Conservation (phyloP, 1,140 invertebrate species). For the Drosophila insularis region DNA sequence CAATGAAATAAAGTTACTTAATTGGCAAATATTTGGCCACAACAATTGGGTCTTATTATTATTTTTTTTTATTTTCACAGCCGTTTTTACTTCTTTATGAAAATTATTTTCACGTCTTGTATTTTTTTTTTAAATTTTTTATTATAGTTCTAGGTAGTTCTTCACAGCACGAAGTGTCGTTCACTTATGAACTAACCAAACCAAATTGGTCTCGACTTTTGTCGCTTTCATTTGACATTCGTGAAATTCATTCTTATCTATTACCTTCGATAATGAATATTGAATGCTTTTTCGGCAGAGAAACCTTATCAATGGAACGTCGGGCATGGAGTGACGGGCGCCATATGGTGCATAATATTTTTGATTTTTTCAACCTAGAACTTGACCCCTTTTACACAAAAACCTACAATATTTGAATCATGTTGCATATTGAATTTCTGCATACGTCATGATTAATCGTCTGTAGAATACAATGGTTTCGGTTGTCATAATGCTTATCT, state of each 20-base stretch:
- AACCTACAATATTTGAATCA: background rate
- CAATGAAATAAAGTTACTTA: slow-evolving; percentile 27
- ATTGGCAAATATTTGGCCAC: slow-evolving; percentile 67
- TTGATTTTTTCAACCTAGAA: slow-evolving; percentile 17
- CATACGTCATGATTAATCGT: slow-evolving; percentile 53
- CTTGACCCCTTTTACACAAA: slow-evolving; percentile 12
- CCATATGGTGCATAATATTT: slow-evolving; percentile 42
- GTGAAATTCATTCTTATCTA: slow-evolving; percentile 53
- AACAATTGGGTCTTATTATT: slow-evolving; percentile 32
- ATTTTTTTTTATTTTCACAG: slow-evolving; percentile 60
- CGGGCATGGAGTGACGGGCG: background rate
- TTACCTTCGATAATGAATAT: slow-evolving; percentile 66
- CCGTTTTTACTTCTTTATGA: slow-evolving; percentile 42
- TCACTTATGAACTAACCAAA: slow-evolving; percentile 49
- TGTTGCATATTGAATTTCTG: slow-evolving; percentile 21
- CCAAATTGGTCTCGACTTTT: slow-evolving; percentile 3
- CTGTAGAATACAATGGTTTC: slow-evolving; percentile 15
- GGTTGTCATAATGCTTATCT: background rate
- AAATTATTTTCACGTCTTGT: slow-evolving; percentile 11
- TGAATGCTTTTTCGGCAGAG: slow-evolving; percentile 66
- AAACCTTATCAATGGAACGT: slow-evolving; percentile 39
- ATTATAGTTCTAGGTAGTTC: slow-evolving; percentile 33
- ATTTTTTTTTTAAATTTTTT: slow-evolving; percentile 13
- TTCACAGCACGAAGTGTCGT: slow-evolving; percentile 52
- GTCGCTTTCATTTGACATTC: slow-evolving; percentile 37